These are phyloP conservation scores for Drosophila rhopaloa DNA, from an alignment of 1,140 invertebrate species.

Conservation along the genomic window DNA sequence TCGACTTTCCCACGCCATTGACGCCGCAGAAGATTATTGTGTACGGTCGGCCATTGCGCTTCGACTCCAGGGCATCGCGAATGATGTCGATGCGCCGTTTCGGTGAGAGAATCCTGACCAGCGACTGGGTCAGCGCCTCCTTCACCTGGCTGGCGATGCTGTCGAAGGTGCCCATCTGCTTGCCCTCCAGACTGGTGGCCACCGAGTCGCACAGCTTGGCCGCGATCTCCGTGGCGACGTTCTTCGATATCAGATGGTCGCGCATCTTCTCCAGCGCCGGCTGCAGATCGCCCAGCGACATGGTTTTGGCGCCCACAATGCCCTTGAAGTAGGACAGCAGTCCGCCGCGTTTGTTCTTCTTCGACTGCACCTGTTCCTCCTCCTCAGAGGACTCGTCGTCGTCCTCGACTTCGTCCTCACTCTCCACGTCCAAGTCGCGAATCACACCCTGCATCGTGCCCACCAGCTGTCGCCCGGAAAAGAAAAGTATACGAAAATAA, in stretches of 20 bases:
- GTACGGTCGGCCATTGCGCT: slow-evolving; percentile 93
- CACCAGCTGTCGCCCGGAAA: slow-evolving; percentile 87
- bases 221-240: slow-evolving; percentile 98
- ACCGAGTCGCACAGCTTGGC: slow-evolving; percentile 98
- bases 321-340: slow-evolving; percentile 94
- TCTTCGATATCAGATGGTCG: slow-evolving; percentile 98
- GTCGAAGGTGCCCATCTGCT: slow-evolving; percentile 96
- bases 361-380: slow-evolving; percentile 78
- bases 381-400: slow-evolving; percentile 57
- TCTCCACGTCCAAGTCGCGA: slow-evolving; percentile 88
- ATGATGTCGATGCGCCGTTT: slow-evolving; percentile 98
- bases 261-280: slow-evolving; percentile 97
- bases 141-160: slow-evolving; percentile 94
- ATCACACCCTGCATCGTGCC: slow-evolving; percentile 93
- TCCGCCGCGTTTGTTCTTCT: slow-evolving; percentile 83
- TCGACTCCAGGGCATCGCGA: slow-evolving; percentile 96
- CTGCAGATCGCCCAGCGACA: slow-evolving; percentile 90
- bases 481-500: not conserved
- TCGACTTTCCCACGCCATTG: slow-evolving; percentile 99
- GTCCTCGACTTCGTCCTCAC: slow-evolving; percentile 84
- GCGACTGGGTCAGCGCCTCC: slow-evolving; percentile 91
- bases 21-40: slow-evolving; percentile 99
- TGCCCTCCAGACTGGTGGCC: slow-evolving; percentile 95
- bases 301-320: slow-evolving; percentile 94
- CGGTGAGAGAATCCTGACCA: slow-evolving; percentile 97